Evolutionary conservation across 2,888 invertebrate genomes (phyloP), one percentile per base, ranked within the genome.

Genomic region (Lysandra bellargus): DNA sequence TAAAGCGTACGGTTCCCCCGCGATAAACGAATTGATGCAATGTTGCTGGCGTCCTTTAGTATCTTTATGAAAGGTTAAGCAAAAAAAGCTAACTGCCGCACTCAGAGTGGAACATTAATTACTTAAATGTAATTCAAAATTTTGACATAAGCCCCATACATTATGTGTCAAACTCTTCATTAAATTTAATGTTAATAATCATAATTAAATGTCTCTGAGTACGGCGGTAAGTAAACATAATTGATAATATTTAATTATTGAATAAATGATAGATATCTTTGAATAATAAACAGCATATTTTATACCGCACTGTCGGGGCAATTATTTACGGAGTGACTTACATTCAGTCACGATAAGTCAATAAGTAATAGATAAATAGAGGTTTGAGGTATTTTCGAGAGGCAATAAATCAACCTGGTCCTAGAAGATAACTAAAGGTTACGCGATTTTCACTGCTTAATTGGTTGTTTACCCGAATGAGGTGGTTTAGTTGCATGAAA

Each of bases 301-400:
- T 30, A 79, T 60, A 69, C 80, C 37, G 73, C 61, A 80, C 79
- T 78, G 72, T 78, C 76, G 73, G 61, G 69, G 69, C 75, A 80
- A 80, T 79, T 79, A 77, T 80, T 79, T 81, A 79, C 77, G 77
- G 77, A 53, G n/a, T 61, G 44, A 81, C 78, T 81, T 79, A 80
- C 72, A 80, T 80, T 72, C 33, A 78, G 79, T 80, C 81, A 82
- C 81, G 80, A 81, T 81, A 80, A 82, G 81, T 81, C 82, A 82
- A 79, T 78, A 78, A 76, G 61, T 74, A 78, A 78, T 78, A 81
- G 80, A 81, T 81, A 80, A 82, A 80, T 79, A 77, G 69, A 49
- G 75, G 75, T 74, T 80, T 79, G 74, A 80, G 78, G 80, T 78
- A 78, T 80, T 81, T 82, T 81, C 81, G 81, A 82, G 81, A 81